Evolutionary conservation across 2,888 invertebrate genomes (phyloP), one percentile per base, ranked within the genome.

Genomic region (Chrysina gloriosa): DNA sequence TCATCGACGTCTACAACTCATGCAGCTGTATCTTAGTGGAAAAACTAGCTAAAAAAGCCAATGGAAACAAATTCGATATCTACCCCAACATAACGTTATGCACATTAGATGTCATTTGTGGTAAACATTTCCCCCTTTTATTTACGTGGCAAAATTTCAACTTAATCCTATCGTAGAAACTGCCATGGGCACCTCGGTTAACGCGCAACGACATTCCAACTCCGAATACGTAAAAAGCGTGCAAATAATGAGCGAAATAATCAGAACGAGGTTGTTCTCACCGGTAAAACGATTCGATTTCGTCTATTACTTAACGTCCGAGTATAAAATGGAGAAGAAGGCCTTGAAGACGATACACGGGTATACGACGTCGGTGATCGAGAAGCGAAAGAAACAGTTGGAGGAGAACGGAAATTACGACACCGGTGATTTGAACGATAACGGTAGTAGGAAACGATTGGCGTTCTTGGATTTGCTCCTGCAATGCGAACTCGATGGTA

Each of bases 141-240:
- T 34, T 56, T 56, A 5, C 11, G 14, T n/a, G 14, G 94, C 95
- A 84, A 90, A 93, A 4, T 23, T 50, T 25, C 25, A 2, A 50
- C 9, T 16, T 19, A 42, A 11, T 29, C 2, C 16, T n/a, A 31
- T 65, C 85, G 52, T 84, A 92, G 95, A 95, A 84, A 90, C 93
- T 3, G 92, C 95, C 7, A 96, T 96, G 95, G 95, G 95, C 0
- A 87, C 89, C 6, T 86, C 87, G 25, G 84, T 93, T 0, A 85
- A 92, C 77, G 92, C 94, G 0, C 94, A 95, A 80, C 84, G 84
- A 3, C 84, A 91, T 76, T 84, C 84, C 4, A 86, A 91, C 71
- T 90, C 91, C 0, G 86, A 89, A 72, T 95, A 94, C 78, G 92
- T 94, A 0, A 84, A 85, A 75, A 89, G 91, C n/a, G 90, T 94